phyloP scores from a whole-genome alignment of 2,113 vertebrate species.

The Gallinago jamesoni region DNA sequence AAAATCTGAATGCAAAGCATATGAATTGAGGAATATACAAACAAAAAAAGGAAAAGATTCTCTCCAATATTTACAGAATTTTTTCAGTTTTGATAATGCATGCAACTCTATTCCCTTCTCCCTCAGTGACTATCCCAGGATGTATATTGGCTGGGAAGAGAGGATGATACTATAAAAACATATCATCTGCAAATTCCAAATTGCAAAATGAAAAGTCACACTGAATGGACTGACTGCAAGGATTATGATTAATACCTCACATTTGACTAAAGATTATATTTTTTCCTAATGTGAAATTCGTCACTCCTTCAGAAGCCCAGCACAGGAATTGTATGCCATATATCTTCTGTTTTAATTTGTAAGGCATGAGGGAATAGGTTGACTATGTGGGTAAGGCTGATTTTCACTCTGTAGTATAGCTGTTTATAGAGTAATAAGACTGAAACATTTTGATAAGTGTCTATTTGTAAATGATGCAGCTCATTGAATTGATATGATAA shows the following conservation, averaged over 20 bases:
- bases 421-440: slow-evolving; percentile 34
- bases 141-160: background rate
- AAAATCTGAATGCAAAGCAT: background rate
- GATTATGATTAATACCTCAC: background rate
- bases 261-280: background rate
- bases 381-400: background rate
- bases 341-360: background rate
- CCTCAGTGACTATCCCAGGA: background rate
- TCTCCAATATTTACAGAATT: background rate
- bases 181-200: background rate
- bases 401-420: slow-evolving; percentile 2
- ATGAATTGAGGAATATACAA: background rate
- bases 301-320: background rate
- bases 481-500: background rate
- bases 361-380: background rate
- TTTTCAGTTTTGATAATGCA: background rate
- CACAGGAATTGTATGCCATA: background rate
- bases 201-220: background rate
- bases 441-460: background rate
- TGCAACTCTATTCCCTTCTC: background rate
- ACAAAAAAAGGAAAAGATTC: background rate
- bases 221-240: background rate
- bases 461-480: background rate
- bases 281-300: background rate
- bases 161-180: background rate